Conservation (phyloP, 2,797 vertebrate genomes). For the Hafferia zeledoni region DNA sequence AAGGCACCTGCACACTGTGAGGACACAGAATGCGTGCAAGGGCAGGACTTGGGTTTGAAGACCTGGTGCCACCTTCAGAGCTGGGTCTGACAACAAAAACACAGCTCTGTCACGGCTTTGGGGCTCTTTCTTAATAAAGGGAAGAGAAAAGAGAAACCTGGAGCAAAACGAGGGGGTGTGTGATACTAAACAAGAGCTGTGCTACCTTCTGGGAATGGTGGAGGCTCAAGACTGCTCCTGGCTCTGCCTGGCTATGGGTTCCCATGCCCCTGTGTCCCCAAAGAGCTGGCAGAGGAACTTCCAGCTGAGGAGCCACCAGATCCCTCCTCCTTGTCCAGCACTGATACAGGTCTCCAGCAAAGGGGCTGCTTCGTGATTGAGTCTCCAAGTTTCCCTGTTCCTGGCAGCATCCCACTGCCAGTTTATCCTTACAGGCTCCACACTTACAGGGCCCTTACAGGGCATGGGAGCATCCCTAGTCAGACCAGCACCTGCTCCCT, state of each 20-base stretch:
- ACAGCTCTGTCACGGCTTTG: neutral
- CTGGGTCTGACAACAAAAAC: neutral
- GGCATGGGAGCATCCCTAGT: fast-evolving
- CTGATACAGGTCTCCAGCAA: neutral
- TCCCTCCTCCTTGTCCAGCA: neutral
- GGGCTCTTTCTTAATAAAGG: neutral
- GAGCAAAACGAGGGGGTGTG: neutral
- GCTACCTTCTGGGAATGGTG: fast-evolving
- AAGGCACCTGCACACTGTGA: neutral
- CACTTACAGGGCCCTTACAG: neutral
- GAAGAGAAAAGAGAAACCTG: neutral
- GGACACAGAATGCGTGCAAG: fast-evolving
- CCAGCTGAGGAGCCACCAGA: neutral
- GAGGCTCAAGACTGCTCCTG: neutral
- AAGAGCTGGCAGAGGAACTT: neutral
- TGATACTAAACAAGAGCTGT: neutral
- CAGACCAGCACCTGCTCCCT: neutral
- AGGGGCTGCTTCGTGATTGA: fast-evolving
- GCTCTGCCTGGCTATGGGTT: neutral
- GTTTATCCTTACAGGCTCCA: neutral
- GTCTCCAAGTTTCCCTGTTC: fast-evolving
- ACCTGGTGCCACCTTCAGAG: neutral
- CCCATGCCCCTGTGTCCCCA: neutral
- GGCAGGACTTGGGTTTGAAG: neutral
- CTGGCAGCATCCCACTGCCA: neutral